Evolutionary conservation across 2,113 vertebrate genomes (phyloP).

Genomic region (Heterotis niloticus): DNA sequence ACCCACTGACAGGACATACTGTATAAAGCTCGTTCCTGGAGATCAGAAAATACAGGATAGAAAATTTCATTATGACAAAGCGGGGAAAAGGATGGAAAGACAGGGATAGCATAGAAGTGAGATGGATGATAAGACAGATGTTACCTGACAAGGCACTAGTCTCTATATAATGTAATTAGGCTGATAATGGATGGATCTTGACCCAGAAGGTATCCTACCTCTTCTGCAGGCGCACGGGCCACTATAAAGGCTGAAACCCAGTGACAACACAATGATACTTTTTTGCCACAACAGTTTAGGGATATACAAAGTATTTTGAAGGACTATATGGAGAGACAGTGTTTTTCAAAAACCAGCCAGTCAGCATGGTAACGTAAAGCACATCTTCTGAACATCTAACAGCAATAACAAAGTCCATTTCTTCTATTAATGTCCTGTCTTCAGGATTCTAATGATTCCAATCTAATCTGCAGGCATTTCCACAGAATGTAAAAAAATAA

Average conservation of each 20-base stretch:
- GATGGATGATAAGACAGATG: conserved; percentile 22
- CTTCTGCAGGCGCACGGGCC: neutral
- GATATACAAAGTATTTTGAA: neutral
- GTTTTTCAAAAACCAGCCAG: neutral
- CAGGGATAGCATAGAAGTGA: conserved; percentile 17
- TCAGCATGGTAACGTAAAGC: neutral
- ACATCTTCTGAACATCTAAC: neutral
- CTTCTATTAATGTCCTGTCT: no score
- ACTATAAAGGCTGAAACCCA: neutral
- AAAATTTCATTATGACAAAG: conserved; percentile 23
- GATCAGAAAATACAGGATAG: conserved; percentile 15
- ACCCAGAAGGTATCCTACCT: conserved; percentile 12
- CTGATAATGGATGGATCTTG: conserved; percentile 20
- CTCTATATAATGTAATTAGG: conserved; percentile 22
- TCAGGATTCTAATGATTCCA: no score
- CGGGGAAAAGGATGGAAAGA: conserved; percentile 7
- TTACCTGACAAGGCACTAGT: conserved; percentile 14
- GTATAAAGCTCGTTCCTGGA: conserved; percentile 4
- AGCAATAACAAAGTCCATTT: no score
- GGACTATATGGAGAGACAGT: neutral
- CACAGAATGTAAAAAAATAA: no score
- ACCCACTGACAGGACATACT: neutral
- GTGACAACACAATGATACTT: neutral
- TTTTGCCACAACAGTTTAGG: neutral
- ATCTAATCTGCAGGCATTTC: no score